These are phyloP conservation scores for Rhingia rostrata DNA, from an alignment of 2,888 invertebrate genomes.

Conservation along the genomic window DNA sequence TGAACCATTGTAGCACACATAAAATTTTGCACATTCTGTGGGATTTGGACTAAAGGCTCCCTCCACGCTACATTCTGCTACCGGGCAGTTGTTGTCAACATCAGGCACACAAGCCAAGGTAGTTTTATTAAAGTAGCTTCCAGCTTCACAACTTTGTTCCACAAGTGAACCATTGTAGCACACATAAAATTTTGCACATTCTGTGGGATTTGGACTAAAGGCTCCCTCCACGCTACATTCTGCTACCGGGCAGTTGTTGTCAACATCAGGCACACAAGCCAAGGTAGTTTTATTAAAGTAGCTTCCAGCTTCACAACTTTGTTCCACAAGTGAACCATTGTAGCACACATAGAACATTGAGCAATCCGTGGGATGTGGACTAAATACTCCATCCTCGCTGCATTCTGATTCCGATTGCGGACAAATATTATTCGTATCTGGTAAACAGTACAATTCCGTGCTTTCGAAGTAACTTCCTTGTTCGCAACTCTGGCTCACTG, in stretches of 20 bases:
- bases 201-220: slow-evolving; percentile 16
- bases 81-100: slow-evolving; percentile 75
- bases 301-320: too few relatives aligned
- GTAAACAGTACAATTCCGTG: slow-evolving; percentile 27
- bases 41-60: slow-evolving; percentile 27
- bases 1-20: slow-evolving; percentile 72
- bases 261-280: too few relatives aligned
- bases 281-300: too few relatives aligned
- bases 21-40: slow-evolving; percentile 24
- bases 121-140: too few relatives aligned
- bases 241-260: slow-evolving; percentile 76
- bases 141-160: too few relatives aligned
- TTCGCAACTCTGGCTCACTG: slow-evolving; percentile 76
- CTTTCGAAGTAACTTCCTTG: slow-evolving; percentile 77
- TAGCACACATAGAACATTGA: slow-evolving; percentile 76
- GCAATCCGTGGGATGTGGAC: slow-evolving; percentile 75
- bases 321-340: slow-evolving; percentile 67
- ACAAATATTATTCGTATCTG: slow-evolving; percentile 58
- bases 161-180: slow-evolving; percentile 74
- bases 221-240: slow-evolving; percentile 21
- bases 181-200: slow-evolving; percentile 37
- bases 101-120: slow-evolving; percentile 76
- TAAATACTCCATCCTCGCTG: slow-evolving; percentile 73
- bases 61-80: slow-evolving; percentile 4
- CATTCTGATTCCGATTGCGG: slow-evolving; percentile 76